A percentile compares a stretch with the other conserved stretches of the same genome.
Conservation (phyloP, 1,140 invertebrate genomes). For the Lepidostoma basale region DNA sequence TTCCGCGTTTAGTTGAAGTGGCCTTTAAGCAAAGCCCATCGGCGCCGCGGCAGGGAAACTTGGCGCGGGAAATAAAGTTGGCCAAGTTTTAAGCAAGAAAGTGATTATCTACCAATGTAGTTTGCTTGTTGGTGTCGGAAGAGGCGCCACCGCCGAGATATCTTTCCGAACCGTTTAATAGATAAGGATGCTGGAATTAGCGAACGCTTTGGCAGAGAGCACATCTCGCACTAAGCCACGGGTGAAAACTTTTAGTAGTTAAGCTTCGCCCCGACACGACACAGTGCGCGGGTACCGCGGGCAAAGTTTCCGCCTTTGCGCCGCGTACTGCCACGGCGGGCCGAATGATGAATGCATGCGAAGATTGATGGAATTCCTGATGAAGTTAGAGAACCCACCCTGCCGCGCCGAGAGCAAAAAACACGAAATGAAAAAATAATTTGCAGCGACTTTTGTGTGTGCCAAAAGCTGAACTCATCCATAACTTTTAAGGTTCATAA, state of each 20-base stretch:
- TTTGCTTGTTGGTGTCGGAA: conserved; percentile 27
- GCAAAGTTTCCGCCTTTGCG: conserved; percentile 31
- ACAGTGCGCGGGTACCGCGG: conserved; percentile 25
- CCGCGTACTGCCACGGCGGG: conserved; percentile 7
- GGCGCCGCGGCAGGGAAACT: conserved; percentile 20
- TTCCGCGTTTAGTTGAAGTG: conserved; percentile 4
- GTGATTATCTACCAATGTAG: conserved; percentile 43
- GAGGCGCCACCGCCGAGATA: conserved; percentile 26
- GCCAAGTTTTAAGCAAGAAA: conserved; percentile 43
- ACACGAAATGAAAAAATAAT: no score
- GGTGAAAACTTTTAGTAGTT: conserved; percentile 43
- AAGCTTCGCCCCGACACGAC: conserved; percentile 39
- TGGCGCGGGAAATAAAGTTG: conserved; percentile 40
- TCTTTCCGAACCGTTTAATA: conserved; percentile 47
- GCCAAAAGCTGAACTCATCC: no score
- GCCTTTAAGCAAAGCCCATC: conserved; percentile 2
- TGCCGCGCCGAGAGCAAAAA: no score
- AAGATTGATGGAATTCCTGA: conserved; percentile 35
- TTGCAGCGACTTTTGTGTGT: no score
- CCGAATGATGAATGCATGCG: conserved; percentile 34
- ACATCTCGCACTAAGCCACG: conserved; percentile 39
- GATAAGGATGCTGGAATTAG: conserved; percentile 46
- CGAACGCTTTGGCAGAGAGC: conserved; percentile 40
- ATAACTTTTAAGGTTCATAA: no score
- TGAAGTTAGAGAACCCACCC: no score